Base-by-base conservation (phyloP, 2,113 vertebrate genomes). In the Ibidorhyncha struthersii region DNA sequence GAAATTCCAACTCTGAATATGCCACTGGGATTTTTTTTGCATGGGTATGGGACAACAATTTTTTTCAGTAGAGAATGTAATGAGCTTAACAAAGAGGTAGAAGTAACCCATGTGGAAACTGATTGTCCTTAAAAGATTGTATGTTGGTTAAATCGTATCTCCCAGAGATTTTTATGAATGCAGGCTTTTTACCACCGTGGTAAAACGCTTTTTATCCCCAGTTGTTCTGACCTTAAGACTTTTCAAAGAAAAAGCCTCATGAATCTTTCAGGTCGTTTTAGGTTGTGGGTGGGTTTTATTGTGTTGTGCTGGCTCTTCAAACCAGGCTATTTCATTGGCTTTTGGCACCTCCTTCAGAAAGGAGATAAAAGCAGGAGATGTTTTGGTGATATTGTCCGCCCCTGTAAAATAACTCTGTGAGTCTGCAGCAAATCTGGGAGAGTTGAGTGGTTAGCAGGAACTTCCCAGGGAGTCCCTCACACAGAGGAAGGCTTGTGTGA, bases 341-440 rank as follows among this genome's bases (percentile, higher is more conserved):
- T 71, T 59, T 50, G n/a, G n/a, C 62, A 59, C 12, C 4, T 83
- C 10, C 25, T 67, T 80, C 47, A 63, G 32, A 59, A 32, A 72
- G 14, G 16, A 80, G 25, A 17, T 45, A 52, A 45, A 89, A 89
- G 43, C 29, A 40, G 58, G 14, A 53, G 25, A 19, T 66, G n/a
- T 69, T 70, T 55, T 29, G 36, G 12, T 86, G 9, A 17, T 36
- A n/a, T 25, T 63, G 19, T 11, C 50, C 82, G 29, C 7, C 20
- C 40, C 36, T 14, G 34, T 23, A 49, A 53, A 72, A 47, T 14
- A 49, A 15, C 1, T 0, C 7, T 4, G 5, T 0, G 0, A 41
- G n/a, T 50, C 53, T 58, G 12, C 22, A 10, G 19, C 22, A 27
- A 41, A 52, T 20, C 7, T 59, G 32, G 65, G 53, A 66, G 74